A percentile compares a stretch with the other conserved stretches of the same genome.
These are phyloP conservation scores for Myotis vivesi DNA, from an alignment of 2,797 vertebrate genomes.

Conservation along the genomic window DNA sequence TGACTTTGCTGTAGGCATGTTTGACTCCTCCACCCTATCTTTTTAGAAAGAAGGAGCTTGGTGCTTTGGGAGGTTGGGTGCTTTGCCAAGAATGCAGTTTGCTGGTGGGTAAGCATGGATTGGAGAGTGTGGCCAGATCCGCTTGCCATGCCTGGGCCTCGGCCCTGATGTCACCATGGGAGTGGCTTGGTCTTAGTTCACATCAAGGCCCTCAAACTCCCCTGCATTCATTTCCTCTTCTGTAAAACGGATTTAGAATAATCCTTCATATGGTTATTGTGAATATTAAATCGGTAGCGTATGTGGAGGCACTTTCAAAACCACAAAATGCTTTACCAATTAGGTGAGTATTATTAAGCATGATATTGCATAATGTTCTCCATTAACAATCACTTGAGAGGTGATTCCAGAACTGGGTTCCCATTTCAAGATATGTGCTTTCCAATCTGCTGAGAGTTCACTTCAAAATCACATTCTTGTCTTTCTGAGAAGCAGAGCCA, in stretches of 20 bases:
- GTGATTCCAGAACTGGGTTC: neutral
- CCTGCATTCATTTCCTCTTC: neutral
- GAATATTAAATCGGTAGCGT: neutral
- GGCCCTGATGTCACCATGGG: neutral
- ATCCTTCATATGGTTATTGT: neutral
- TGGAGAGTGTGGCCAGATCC: rapidly evolving
- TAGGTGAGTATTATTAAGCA: neutral
- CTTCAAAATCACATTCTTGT: neutral
- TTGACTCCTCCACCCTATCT: neutral
- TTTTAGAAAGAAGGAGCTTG: neutral
- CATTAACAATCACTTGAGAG: rapidly evolving
- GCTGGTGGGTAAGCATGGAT: neutral
- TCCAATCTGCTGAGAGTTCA: neutral
- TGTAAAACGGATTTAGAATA: neutral
- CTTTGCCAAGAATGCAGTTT: neutral
- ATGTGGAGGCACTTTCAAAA: neutral
- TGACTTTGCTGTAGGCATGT: neutral
- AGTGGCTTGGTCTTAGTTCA: too few relatives aligned
- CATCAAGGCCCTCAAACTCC: neutral
- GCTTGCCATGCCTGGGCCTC: rapidly evolving
- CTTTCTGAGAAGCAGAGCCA: neutral
- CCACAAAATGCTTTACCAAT: neutral
- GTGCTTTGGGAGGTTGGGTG: neutral
- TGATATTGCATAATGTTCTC: neutral
- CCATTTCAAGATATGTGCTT: neutral